Evolutionary conservation across 2,113 vertebrate genomes (phyloP), one percentile per base, ranked within the genome.

Genomic region (Sturnira hondurensis): DNA sequence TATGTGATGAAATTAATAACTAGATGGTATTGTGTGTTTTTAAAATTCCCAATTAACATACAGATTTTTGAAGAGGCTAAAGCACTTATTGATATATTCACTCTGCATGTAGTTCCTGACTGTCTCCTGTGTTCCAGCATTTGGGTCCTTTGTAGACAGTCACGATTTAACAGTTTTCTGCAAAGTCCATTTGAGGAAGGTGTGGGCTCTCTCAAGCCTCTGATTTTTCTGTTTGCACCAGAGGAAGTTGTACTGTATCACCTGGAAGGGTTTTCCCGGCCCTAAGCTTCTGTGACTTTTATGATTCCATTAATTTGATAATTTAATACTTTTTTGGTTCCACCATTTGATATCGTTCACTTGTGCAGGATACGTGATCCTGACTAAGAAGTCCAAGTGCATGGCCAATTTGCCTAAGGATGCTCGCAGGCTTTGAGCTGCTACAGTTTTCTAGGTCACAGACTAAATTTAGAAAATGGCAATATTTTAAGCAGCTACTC

Each of bases 391-490:
- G 11, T 47, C 43, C 52, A 33, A 91, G n/a, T 24, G 15, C 12
- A 24, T n/a, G 78, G 67, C n/a, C 56, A 7, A 13, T 65, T 82
- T 43, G 85, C 77, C 63, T 84, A 50, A 54, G 41, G 38, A 17
- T 41, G 52, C 24, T 97, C 24, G 31, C n/a, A 65, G 90, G 26
- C 61, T 41, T 71, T 0, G 0, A 50, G 52, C 43, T 31, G n/a
- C 58, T 70, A 54, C 73, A 36, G 24, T 96, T 93, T 80, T 97
- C n/a, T 63, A 78, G 58, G 19, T 97, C 97, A 92, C 90, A 91
- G 97, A 76, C 93, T 63, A 91, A 24, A 68, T 70, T 24, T 67
- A 92, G 89, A 94, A 97, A 86, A 83, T 43, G 86, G 76, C 92
- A 95, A 84, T 6, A 5, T 67, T 95, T 83, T 92, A 96, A 95